These are phyloP conservation scores for Cryptoprocta ferox DNA, from an alignment of 2,797 vertebrate genomes.

Conservation along the genomic window DNA sequence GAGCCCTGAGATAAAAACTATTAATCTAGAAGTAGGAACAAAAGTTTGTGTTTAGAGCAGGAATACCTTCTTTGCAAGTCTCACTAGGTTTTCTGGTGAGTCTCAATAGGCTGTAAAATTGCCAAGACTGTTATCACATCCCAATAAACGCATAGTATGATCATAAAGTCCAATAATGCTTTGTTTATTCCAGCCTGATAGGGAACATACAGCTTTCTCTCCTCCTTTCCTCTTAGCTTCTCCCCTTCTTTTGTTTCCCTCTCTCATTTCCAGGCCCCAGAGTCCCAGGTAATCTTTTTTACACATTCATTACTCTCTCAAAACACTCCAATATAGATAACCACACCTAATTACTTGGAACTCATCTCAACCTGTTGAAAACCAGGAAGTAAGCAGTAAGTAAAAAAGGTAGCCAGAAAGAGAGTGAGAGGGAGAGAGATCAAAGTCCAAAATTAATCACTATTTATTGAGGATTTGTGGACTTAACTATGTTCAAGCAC, in stretches of 20 bases:
- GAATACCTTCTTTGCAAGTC: conserved; percentile 6
- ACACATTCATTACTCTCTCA: neutral
- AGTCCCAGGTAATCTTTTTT: neutral
- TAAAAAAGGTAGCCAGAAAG: neutral
- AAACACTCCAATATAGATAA: conserved; percentile 8
- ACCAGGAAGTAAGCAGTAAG: conserved; percentile 61
- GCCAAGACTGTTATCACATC: neutral
- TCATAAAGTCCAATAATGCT: conserved; percentile 18
- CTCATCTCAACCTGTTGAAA: neutral
- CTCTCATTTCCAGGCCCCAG: neutral
- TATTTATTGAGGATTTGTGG: conserved; percentile 14
- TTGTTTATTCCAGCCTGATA: neutral
- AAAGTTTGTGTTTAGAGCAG: neutral
- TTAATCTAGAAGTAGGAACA: neutral
- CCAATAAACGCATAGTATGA: neutral
- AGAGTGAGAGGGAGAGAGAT: neutral
- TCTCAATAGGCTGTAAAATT: neutral
- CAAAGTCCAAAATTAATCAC: conserved; percentile 44
- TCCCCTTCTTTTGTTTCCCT: neutral
- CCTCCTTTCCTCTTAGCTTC: neutral
- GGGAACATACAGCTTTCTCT: neutral
- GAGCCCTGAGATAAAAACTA: neutral
- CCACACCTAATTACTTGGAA: neutral
- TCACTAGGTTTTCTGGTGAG: neutral
- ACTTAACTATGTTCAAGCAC: neutral